Evolutionary conservation across 2,888 invertebrate genomes (phyloP).

Genomic region (Ischnura elegans): DNA sequence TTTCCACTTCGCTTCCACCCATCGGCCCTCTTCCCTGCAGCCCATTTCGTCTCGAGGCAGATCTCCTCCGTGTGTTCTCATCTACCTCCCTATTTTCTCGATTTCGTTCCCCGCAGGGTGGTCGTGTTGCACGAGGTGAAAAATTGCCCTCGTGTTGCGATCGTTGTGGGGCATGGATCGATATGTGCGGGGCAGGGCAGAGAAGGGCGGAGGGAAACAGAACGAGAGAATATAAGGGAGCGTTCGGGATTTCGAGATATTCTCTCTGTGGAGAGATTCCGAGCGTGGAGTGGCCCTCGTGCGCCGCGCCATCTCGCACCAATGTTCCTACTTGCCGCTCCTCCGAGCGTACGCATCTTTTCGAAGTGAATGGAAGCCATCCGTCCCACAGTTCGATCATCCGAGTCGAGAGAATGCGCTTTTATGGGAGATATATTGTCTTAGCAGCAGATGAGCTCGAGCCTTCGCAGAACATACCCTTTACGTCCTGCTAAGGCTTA

Average conservation of each 20-base stretch:
- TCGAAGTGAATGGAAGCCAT: not conserved
- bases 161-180: slow-evolving; percentile 8
- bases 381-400: not conserved
- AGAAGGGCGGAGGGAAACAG: not conserved
- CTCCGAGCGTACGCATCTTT: slow-evolving; percentile 35
- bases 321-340: slow-evolving; percentile 6
- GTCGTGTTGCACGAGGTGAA: slow-evolving; percentile 56
- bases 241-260: not conserved
- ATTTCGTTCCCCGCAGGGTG: not conserved
- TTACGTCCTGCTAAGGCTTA: too few relatives aligned
- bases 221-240: not conserved
- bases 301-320: slow-evolving; percentile 51
- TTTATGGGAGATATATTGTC: too few relatives aligned
- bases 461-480: too few relatives aligned
- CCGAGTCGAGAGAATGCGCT: too few relatives aligned
- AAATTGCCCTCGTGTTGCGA: slow-evolving; percentile 51
- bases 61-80: not conserved
- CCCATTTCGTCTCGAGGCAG: not conserved
- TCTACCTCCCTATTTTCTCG: slow-evolving; percentile 37
- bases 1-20: slow-evolving; percentile 40
- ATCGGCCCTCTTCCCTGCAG: not conserved
- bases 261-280: not conserved
- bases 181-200: not conserved
- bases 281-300: slow-evolving; percentile 61
- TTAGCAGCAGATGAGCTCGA: too few relatives aligned